Conservation (phyloP, 2,797 vertebrate species). For the Pseudocheirus occidentalis region DNA sequence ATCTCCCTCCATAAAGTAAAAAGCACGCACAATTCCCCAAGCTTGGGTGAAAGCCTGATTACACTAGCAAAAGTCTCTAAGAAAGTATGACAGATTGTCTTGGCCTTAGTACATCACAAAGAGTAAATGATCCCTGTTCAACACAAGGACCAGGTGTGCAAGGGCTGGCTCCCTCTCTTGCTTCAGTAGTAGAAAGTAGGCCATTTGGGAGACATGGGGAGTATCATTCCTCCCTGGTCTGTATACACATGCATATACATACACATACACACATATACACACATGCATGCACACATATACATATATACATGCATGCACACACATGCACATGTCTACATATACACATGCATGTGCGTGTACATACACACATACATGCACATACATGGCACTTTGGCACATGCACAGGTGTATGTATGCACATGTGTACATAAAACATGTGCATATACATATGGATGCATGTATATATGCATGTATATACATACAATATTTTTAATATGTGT, state of each 20-base stretch:
- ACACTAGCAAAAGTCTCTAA: neutral
- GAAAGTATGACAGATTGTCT: neutral
- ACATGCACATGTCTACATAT: no score
- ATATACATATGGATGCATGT: no score
- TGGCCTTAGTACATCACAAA: neutral
- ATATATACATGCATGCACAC: no score
- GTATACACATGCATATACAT: no score
- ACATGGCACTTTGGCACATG: no score
- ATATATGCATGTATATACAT: no score
- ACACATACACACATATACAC: no score
- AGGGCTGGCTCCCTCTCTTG: neutral
- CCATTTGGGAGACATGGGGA: neutral
- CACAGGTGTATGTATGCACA: no score
- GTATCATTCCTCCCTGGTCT: neutral
- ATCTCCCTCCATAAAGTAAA: neutral
- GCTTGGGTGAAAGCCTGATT: neutral
- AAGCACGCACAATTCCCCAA: neutral
- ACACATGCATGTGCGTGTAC: no score
- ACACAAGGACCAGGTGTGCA: neutral
- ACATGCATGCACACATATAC: no score
- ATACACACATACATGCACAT: no score
- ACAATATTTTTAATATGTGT: no score
- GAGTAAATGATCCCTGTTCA: neutral
- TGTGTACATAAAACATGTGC: neutral
- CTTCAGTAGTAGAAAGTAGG: neutral